Evolutionary conservation across 2,113 vertebrate genomes (phyloP).

Genomic region (Anhinga rufa): DNA sequence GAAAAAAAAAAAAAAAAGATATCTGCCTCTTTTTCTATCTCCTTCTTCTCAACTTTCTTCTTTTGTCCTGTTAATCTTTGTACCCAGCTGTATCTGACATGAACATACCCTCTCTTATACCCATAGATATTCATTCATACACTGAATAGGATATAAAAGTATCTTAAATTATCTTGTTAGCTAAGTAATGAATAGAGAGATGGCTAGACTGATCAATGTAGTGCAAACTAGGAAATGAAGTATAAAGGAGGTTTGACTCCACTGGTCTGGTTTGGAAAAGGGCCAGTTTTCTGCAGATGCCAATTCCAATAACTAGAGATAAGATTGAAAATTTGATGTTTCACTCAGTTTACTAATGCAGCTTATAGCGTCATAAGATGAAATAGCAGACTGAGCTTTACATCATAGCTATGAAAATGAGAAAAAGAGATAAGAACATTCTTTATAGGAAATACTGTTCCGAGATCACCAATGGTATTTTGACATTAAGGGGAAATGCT

Average conservation of each 20-base stretch:
- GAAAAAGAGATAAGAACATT: neutral
- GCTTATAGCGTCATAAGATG: neutral
- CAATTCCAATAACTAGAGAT: neutral
- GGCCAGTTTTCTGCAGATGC: neutral
- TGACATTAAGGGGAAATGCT: neutral
- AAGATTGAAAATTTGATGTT: neutral
- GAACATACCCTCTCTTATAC: neutral
- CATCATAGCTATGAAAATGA: neutral
- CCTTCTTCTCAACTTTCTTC: neutral
- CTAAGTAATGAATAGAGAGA: neutral
- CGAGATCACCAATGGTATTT: neutral
- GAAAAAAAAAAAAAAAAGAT: neutral
- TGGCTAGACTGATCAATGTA: neutral
- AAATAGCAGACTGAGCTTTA: neutral
- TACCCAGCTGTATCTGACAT: neutral
- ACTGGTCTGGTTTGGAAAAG: neutral
- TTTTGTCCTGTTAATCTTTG: neutral
- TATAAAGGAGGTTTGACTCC: neutral
- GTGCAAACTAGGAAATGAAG: neutral
- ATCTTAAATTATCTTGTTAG: neutral
- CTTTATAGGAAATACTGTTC: neutral
- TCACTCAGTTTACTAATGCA: neutral
- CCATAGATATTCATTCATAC: neutral
- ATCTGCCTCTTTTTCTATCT: neutral
- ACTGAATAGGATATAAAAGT: neutral